Conservation (phyloP, 2,888 invertebrate species). For the Timema cristinae region DNA sequence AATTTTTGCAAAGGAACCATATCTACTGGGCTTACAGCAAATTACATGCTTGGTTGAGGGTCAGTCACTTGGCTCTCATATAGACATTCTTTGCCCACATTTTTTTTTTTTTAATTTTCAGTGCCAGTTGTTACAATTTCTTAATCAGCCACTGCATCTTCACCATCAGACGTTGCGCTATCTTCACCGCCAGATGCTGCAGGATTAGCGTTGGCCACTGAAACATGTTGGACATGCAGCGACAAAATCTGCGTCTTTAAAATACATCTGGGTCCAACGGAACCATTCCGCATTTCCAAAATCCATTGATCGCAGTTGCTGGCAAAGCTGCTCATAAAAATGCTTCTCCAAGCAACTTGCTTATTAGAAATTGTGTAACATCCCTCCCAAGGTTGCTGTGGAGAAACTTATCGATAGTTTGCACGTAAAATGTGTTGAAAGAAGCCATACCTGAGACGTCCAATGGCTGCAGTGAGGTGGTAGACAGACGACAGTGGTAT, state of each 20-base stretch:
- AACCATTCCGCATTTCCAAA: slow-evolving; percentile 27
- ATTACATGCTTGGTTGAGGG: not conserved
- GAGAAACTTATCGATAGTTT: slow-evolving; percentile 36
- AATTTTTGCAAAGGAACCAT: not conserved
- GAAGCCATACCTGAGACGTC: slow-evolving; percentile 39
- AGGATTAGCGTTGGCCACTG: not conserved
- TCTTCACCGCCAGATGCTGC: slow-evolving; percentile 3
- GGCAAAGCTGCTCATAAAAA: slow-evolving; percentile 35
- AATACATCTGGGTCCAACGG: not conserved
- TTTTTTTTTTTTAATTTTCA: not conserved
- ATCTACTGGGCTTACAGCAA: slow-evolving; percentile 2
- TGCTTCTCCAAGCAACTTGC: slow-evolving; percentile 36
- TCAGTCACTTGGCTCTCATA: not conserved
- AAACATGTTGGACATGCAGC: not conserved
- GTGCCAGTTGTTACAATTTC: not conserved
- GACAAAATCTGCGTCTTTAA: not conserved
- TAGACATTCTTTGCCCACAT: not conserved
- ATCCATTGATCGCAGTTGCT: slow-evolving; percentile 32
- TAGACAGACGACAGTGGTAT: slow-evolving; percentile 37
- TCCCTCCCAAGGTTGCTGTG: slow-evolving; percentile 37
- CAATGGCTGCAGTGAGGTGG: slow-evolving; percentile 39
- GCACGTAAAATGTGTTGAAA: slow-evolving; percentile 37
- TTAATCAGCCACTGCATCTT: not conserved
- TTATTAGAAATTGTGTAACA: slow-evolving; percentile 31
- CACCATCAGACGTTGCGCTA: not conserved